Evolutionary conservation across 1,140 invertebrate genomes (phyloP), one percentile per base, ranked within the genome.

Genomic region (Hylaeus anthracinus): DNA sequence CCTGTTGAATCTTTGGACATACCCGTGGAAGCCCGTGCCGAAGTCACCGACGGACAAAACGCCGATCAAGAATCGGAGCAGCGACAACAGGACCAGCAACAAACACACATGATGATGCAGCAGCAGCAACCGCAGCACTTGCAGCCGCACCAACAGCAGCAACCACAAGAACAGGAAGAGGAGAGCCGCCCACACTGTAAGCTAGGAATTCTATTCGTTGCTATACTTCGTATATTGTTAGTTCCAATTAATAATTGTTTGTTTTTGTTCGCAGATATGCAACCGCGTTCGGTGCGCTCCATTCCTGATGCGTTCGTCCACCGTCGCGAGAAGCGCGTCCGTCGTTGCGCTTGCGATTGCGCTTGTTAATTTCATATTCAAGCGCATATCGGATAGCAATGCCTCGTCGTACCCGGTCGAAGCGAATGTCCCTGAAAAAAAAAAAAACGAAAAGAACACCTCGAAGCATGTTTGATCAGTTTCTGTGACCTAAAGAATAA

Each of bases 311-410:
- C 91, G 45, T 90, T 93, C 37, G 74, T 80, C 15, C 91, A 92
- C 81, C 93, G 90, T 79, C 92, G 92, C 58, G 92, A 94, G 69
- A 95, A 95, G 82, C 93, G 95, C 85, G 94, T 95, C 74, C 95
- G 95, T 89, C 94, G 95, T 85, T 95, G 94, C 86, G 93, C 94
- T 75, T 96, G 95, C 89, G 94, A 95, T 89, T 96, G 95, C 88
- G 93, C 93, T 56, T 95, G 94, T 85, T 95, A 94, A 92, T 77
- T 39, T 0, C n/a, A 58, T 14, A 8, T 71, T 9, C 15, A 60
- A 26, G 26, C 26, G 6, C 26, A 6, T 4, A 51, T 61, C 60
- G 43, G 56, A 67, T 65, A 53, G 75, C 26, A 65, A 61, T n/a
- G 51, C 63, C 39, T 60, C 72, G 10, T 72, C 43, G 43, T 55